Conservation (phyloP, 2,888 invertebrate species). For the Cryptus armator region DNA sequence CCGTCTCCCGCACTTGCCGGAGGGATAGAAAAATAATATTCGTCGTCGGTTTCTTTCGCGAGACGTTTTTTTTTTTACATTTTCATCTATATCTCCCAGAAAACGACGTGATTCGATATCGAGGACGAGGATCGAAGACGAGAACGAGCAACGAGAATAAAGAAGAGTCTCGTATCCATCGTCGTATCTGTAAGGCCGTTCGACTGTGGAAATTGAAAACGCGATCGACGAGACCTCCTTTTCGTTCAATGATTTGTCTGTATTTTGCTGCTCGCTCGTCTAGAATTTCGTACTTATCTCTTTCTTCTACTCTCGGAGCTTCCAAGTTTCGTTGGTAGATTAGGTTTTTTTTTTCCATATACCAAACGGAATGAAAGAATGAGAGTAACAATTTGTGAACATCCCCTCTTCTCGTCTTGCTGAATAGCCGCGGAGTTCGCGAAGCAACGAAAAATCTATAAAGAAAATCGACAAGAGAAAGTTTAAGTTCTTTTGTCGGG, state of each 20-base stretch:
- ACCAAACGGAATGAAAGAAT: constrained; percentile 10
- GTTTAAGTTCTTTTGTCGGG: neutral
- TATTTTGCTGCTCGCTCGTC: constrained; percentile 1
- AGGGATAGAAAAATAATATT: constrained; percentile 41
- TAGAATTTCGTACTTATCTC: neutral
- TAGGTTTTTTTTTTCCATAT: neutral
- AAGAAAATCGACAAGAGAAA: neutral
- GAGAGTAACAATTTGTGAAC: constrained; percentile 11
- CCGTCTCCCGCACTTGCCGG: neutral
- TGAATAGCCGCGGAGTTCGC: neutral
- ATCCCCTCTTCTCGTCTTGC: neutral
- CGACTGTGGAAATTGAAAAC: constrained; percentile 60
- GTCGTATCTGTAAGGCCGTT: constrained; percentile 29
- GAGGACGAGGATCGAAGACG: constrained; percentile 46
- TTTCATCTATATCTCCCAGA: constrained; percentile 5
- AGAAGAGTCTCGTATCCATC: constrained; percentile 36
- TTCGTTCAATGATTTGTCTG: constrained; percentile 22
- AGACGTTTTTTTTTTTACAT: neutral
- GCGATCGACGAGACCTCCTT: constrained; percentile 42
- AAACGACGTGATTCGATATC: constrained; percentile 56
- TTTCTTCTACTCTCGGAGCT: neutral
- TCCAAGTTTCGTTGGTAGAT: constrained; percentile 15
- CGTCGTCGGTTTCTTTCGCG: constrained; percentile 13
- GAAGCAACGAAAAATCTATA: neutral
- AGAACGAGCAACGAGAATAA: constrained; percentile 38